Base-by-base conservation (phyloP, 2,113 vertebrate species). In the Origma solitaria region DNA sequence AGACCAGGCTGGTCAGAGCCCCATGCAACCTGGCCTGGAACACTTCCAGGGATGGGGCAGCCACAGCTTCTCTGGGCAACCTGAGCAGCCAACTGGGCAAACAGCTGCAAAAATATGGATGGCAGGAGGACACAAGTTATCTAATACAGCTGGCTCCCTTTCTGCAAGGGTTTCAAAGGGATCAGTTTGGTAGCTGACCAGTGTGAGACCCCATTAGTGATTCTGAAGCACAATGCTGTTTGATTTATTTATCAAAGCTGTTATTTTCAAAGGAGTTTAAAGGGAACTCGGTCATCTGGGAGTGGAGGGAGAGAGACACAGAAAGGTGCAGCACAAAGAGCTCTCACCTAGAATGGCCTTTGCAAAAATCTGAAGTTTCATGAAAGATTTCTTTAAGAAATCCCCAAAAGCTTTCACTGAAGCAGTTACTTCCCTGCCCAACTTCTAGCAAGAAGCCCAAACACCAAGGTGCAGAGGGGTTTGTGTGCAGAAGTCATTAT, bases 241-340 rank as follows among this genome's bases (percentile, higher is more conserved):
- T 82, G 79, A 72, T 95, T 90, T 60, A 79, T 82, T 88, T 86
- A 92, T 77, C 72, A 96, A 94, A 95, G 80, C 37, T 57, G 51
- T 13, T 57, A 10, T 69, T 92, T 94, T 88, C 71, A 77, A 83
- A 86, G 58, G 68, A 27, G 6, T 86, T 80, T 81, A 83, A 61
- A 86, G 42, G 40, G 35, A 92, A 45, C 50, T 4, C 1, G 6
- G 70, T 64, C 76, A 72, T 65, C 37, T 40, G 54, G 40, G 35
- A 86, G 70, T 13, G 45, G 27, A 62, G 6, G 27, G 24, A 33
- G 42, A 72, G 23, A 28, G 24, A 38, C 49, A 35, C 23, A 60
- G 35, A 62, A 56, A 81, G 23, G 20, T 35, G 30, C 22, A n/a
- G 50, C 42, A 80, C 18, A 33, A 50, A 82, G 50, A 75, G 23